Conservation (phyloP, 35 echinoderm and acorn worm genomes). For the Apostichopus japonicus region DNA sequence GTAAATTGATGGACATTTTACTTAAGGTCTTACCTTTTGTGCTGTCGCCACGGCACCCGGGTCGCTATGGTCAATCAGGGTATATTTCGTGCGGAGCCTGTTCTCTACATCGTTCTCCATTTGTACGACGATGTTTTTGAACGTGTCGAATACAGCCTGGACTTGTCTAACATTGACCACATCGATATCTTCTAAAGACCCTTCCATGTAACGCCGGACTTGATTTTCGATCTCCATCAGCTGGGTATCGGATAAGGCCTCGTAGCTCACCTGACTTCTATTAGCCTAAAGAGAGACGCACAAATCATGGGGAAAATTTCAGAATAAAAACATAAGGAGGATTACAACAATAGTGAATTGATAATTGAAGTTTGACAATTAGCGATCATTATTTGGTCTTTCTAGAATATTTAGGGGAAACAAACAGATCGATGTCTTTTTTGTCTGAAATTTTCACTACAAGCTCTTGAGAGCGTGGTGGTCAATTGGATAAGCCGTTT, state of each 20-base stretch:
- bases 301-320: background rate
- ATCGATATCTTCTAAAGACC: slow-evolving; percentile 83
- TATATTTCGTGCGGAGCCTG: slow-evolving; percentile 77
- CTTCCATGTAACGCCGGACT: slow-evolving; percentile 86
- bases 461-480: too few relatives aligned
- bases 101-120: slow-evolving; percentile 90
- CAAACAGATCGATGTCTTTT: too few relatives aligned
- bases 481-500: too few relatives aligned
- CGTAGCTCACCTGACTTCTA: slow-evolving; percentile 90
- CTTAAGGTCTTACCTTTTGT: slow-evolving; percentile 65
- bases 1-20: background rate
- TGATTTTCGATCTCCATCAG: slow-evolving; percentile 80
- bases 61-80: slow-evolving; percentile 87
- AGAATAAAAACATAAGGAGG: too few relatives aligned
- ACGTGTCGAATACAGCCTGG: slow-evolving; percentile 78
- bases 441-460: too few relatives aligned
- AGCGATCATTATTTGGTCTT: too few relatives aligned
- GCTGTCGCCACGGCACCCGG: slow-evolving; percentile 90
- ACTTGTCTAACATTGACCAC: slow-evolving; percentile 93
- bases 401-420: too few relatives aligned
- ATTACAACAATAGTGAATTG: too few relatives aligned
- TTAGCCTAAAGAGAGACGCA: slow-evolving; percentile 66
- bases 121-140: slow-evolving; percentile 81
- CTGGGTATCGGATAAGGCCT: slow-evolving; percentile 90
- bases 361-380: too few relatives aligned